These are phyloP conservation scores for Melinaea marsaeus DNA, from an alignment of 2,888 invertebrate species.

Conservation along the genomic window DNA sequence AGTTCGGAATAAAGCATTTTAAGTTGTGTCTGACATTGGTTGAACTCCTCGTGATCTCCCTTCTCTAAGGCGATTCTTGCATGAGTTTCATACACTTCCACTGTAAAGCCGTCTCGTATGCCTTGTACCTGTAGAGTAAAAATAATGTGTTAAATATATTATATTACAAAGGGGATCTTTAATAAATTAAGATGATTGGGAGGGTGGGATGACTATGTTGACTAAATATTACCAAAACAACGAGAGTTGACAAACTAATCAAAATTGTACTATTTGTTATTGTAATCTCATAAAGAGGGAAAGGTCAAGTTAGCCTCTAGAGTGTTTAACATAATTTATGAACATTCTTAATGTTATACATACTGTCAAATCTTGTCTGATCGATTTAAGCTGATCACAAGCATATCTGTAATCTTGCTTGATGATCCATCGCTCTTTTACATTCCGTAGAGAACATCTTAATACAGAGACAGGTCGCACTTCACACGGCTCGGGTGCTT, in stretches of 20 bases:
- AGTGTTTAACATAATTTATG: too few relatives aligned
- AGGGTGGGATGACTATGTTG: too few relatives aligned
- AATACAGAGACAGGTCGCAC: constrained; percentile 95
- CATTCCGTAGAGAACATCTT: constrained; percentile 89
- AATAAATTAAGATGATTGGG: too few relatives aligned
- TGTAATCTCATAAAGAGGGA: too few relatives aligned
- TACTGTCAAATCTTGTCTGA: constrained; percentile 98
- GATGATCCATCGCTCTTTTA: constrained; percentile 93
- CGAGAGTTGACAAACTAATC: too few relatives aligned
- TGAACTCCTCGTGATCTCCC: constrained; percentile 99
- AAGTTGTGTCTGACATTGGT: constrained; percentile 99
- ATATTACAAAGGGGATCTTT: not conserved
- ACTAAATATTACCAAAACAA: too few relatives aligned
- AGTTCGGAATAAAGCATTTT: constrained; percentile 94
- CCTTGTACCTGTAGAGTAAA: constrained; percentile 88
- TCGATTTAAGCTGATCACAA: constrained; percentile 99
- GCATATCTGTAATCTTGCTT: constrained; percentile 97
- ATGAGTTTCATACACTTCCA: constrained; percentile 99
- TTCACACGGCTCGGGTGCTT: constrained; percentile 94
- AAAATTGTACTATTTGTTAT: too few relatives aligned
- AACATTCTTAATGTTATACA: constrained; percentile 43
- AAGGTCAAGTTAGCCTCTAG: too few relatives aligned
- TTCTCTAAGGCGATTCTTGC: constrained; percentile 98
- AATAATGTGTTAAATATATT: too few relatives aligned
- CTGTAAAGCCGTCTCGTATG: constrained; percentile 94